Base-by-base conservation (phyloP, 2,797 vertebrate species). In the Clamator glandarius region DNA sequence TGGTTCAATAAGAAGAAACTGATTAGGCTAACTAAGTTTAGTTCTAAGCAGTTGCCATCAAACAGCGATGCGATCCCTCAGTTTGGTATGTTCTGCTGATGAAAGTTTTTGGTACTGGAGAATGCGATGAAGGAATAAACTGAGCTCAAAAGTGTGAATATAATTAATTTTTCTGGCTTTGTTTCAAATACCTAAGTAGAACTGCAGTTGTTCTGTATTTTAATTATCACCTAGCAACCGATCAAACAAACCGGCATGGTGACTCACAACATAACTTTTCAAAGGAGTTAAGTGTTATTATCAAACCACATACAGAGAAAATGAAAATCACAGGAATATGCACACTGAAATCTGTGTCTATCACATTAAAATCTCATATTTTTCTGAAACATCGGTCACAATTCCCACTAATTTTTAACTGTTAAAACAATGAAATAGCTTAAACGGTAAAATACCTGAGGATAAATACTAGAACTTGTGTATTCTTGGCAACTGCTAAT, bases 31-130 rank as follows among this genome's bases (percentile, higher is more conserved):
- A 70, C 55, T 25, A 80, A 50, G 23, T 69, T 91, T 70, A 87
- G 78, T 63, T 84, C 79, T 70, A 46, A 96, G 84, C 87, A 95
- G 91, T 67, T 95, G 92, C 77, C 87, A 82, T 46, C 70, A 84
- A 78, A 64, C 39, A 31, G 54, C 29, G 36, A 51, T 64, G 18
- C 82, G 92, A 84, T 84, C 46, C 75, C 67, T 55, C 69, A 29
- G 33, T 64, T 70, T 2, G 2, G 13, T 59, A 25, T 33, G 67
- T 93, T 72, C 73, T 74, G 74, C 35, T 84, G 73, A 90, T 79
- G 36, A 91, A 89, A 92, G 74, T 35, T 70, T 91, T 92, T 29
- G 74, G 61, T 59, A 33, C 31, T 20, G 11, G 36, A 89, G 63
- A 92, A 89, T 5, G 28, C 7, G 58, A 55, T 29, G 68, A 94